Evolutionary conservation across 1,140 invertebrate species (phyloP), one percentile per base, ranked within the genome.

Genomic region (Pogonomyrmex californicus): DNA sequence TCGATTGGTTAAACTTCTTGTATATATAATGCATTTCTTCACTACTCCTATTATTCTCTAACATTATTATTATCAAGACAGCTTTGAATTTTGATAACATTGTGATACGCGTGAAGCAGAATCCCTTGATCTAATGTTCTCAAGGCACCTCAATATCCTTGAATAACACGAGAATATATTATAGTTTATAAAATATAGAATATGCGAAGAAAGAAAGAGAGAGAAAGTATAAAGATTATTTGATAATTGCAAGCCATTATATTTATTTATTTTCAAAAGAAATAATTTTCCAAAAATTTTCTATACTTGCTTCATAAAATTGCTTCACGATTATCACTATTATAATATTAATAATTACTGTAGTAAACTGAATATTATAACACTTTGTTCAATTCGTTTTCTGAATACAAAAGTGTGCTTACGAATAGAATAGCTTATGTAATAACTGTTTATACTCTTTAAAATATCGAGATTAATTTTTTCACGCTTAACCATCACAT

Each of bases 41-140:
- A 7, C 12, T 60, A 6, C 47, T 30, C 60, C 38, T 36, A 44
- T 54, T 75, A 60, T 73, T 23, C 17, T 33, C 30, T 73, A 17
- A 2, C 41, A 54, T 68, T 17, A 68, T 17, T n/a, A 56, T 70
- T 3, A 30, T 30, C 30, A 38, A 33, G 30, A 49, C 7, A 12
- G 58, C 54, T 83, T 73, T 83, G 54, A 83, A 83, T 83, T 70
- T 62, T 75, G 68, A 83, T 75, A 82, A 82, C 66, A 73, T 83
- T 83, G 68, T 83, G 44, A 6, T 41, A 41, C n/a, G 12, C 41
- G 47, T 41, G 7, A 44, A 54, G 36, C 36, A 68, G 47, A 68
- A 30, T 41, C n/a, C 12, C 47, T 54, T 70, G 36, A 81, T 68
- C n/a, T 66, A 60, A 83, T 47, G 41, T 60, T 73, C 44, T 62